These are phyloP conservation scores for Pipistrellus kuhlii DNA, from an alignment of 2,797 vertebrate genomes.

Conservation along the genomic window DNA sequence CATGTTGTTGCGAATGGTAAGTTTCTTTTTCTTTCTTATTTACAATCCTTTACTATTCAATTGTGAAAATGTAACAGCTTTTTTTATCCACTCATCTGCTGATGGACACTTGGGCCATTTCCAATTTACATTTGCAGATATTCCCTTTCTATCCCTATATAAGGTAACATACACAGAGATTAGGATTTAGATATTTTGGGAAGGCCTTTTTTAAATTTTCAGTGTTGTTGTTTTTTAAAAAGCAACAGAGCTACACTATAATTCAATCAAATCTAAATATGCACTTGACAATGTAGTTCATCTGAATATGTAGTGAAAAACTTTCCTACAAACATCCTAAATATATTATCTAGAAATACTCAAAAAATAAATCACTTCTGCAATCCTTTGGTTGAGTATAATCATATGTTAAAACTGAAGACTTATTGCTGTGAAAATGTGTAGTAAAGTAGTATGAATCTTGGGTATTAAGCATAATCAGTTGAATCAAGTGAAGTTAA, in stretches of 20 bases:
- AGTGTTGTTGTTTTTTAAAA: constrained; percentile 64
- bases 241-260: constrained; percentile 84
- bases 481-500: constrained; percentile 74
- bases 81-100: too few species aligned
- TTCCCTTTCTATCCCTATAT: not conserved
- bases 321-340: constrained; percentile 72
- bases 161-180: not conserved
- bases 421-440: constrained; percentile 83
- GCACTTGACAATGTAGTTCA: constrained; percentile 79
- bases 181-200: not conserved
- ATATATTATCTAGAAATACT: not conserved
- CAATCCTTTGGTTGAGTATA: constrained; percentile 76
- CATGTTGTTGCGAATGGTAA: too few species aligned
- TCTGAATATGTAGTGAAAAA: constrained; percentile 80
- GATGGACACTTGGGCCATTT: too few species aligned
- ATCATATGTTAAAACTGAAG: constrained; percentile 77
- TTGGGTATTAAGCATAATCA: constrained; percentile 71
- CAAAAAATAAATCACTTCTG: constrained; percentile 52
- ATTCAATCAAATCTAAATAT: constrained; percentile 80
- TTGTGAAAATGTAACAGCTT: too few species aligned
- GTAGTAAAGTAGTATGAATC: constrained; percentile 76
- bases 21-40: too few species aligned
- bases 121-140: not conserved
- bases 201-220: not conserved
- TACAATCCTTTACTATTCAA: too few species aligned